Base-by-base conservation (phyloP, 1,140 invertebrate genomes). In the Epicauta chinensis region DNA sequence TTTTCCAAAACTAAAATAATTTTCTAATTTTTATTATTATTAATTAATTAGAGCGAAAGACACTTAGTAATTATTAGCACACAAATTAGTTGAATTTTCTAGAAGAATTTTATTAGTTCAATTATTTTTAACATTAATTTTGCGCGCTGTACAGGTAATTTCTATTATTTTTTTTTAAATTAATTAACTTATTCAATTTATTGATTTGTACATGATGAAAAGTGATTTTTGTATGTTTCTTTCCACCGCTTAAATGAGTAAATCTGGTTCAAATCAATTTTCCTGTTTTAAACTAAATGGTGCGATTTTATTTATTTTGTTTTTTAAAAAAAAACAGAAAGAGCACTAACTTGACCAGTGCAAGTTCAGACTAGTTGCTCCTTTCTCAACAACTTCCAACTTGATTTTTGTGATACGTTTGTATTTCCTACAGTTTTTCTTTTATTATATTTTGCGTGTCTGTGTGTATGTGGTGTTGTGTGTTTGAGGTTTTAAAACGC, bases 261-360 rank as follows among this genome's bases (percentile, higher is more conserved):
- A 23, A 23, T 23, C 23, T 23, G 7, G 7, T 23, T 23, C 23
- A 42, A 16, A 16, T 5, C n/a, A 42, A 42, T 13, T 42, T 16
- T 42, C 5, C 53, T 34, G 55, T 54, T 53, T 45, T 46, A 39
- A 53, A 5, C 56, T 59, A 53, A 34, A 46, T 47, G 23, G 23
- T 23, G 23, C 52, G 12, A 51, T 39, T 48, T 59, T 43, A 37
- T 55, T 58, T 59, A 51, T 23, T 42, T 47, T 55, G 46, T 46
- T 34, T 44, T 55, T 53, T 39, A 46, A 16, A 37, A 34, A 50
- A 46, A 42, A 44, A 35, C 38, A 41, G 42, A 46, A 47, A 35
- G 60, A 64, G 58, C 53, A 48, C 61, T 59, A 47, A 52, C 63
- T 64, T 64, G 60, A 59, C 60, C 37, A 53, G 59, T 37, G 54